Evolutionary conservation across 2,797 vertebrate genomes (phyloP), one percentile per base, ranked within the genome.

Genomic region (Geotria australis): DNA sequence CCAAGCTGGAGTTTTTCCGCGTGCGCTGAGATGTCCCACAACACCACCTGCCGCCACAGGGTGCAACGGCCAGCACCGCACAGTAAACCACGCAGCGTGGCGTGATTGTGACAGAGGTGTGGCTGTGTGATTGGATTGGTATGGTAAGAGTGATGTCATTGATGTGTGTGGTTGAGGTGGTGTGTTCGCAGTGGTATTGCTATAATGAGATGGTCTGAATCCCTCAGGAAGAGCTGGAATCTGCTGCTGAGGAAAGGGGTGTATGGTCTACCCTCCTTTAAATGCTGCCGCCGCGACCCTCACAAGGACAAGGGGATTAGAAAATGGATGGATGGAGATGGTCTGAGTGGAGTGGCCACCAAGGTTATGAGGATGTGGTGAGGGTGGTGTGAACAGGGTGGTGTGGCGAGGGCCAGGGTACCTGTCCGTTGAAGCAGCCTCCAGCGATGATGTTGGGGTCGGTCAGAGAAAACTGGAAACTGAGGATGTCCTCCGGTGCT

Each of bases 341-440:
- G 24, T 24, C 24, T 38, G 24, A 38, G 5, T 38, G 24, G 5
- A 24, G 24, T 38, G 24, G 24, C 24, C 24, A 38, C 24, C 38
- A 38, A 24, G 24, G 24, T 24, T 38, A 38, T 24, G 24, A 38
- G 24, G 24, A 38, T 38, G 24, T 38, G 24, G 24, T 38, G 24
- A 38, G 24, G n/a, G 5, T 38, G 24, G 24, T 5, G 24, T 38
- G 24, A 24, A 38, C 24, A 24, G 24, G 38, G 24, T 24, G 5
- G 24, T 38, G 24, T 38, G 24, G 24, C 24, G 24, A 38, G 24
- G 38, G 2, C 47, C 5, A 5, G 59, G 65, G 56, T 70, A 94
- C 89, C 86, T 95, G 83, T 62, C 86, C 86, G 57, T 83, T 82
- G 8, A 71, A 67, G 64, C 81, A 88, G 63, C 89, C 83, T 49